phyloP scores from a whole-genome alignment of 2,113 vertebrate species.

The Tylochromis polylepis region DNA sequence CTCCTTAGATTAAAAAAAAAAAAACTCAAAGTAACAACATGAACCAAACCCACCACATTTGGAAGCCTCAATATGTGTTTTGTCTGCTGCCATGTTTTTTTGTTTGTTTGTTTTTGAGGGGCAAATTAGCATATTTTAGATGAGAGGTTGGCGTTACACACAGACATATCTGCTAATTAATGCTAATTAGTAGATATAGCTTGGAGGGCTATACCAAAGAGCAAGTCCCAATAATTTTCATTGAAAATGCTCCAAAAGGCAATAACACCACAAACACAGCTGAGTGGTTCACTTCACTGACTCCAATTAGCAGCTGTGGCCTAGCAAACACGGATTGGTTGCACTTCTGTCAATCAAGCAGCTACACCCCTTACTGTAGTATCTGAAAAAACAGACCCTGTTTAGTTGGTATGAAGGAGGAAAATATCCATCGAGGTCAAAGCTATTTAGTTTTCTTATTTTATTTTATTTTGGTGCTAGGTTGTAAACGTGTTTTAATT shows the following conservation, averaged over 20 bases:
- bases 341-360: neutral
- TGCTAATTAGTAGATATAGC: neutral
- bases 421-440: neutral
- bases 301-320: neutral
- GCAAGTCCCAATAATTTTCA: neutral
- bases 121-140: neutral
- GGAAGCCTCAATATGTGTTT: neutral
- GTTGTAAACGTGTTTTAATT: neutral
- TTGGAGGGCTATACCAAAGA: neutral
- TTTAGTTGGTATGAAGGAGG: neutral
- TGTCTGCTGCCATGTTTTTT: neutral
- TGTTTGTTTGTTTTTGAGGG: neutral
- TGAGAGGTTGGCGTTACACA: neutral
- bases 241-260: neutral
- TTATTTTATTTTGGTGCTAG: neutral
- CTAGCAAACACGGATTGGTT: neutral
- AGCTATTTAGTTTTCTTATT: neutral
- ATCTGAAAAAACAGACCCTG: neutral
- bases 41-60: neutral
- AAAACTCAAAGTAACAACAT: neutral
- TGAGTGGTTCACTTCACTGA: neutral
- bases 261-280: neutral
- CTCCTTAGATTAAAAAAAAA: neutral
- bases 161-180: neutral
- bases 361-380: neutral